Evolutionary conservation across 2,888 invertebrate species (phyloP), one percentile per base, ranked within the genome.

Genomic region (Mesochorus sp.): DNA sequence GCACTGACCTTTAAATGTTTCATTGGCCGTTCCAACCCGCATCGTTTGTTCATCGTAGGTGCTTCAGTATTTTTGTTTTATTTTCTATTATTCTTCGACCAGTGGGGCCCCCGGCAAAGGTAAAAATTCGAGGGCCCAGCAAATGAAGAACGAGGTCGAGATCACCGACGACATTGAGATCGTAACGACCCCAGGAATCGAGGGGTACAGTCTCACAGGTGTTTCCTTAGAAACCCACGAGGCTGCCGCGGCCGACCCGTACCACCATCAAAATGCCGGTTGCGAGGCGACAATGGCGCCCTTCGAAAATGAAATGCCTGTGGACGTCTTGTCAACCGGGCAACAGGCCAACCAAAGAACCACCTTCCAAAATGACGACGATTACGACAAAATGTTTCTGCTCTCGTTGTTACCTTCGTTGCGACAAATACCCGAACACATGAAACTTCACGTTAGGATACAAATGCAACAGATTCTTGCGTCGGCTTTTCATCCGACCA

Each of bases 361-460:
- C 21, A 81, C 84, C n/a, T 61, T 80, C 0, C 72, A 79, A 26
- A 84, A 86, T n/a, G 88, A 90, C 47, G 88, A 89, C 44, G 90
- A 90, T 73, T 89, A 89, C 80, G 90, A 90, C 66, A 88, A 86
- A 72, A 90, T 90, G 90, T 90, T 90, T 71, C 84, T 90, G 2
- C 78, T 90, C 3, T 90, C 90, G 28, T 61, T 90, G 68, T 44
- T 90, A 57, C 90, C 90, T 42, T 87, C 88, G 28, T 78, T 90
- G 42, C 84, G 90, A 10, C 87, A 86, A 61, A 83, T 90, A 59
- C 89, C 89, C 21, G 89, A 90, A 37, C 86, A 88, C 28, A 87
- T 86, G 80, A 90, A 90, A 59, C 82, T 90, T 3, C 87, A 88
- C 55, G 88, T 90, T 1, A 85, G 89, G 75, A 91, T 91, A 87